A percentile compares a stretch with the other conserved stretches of the same genome.
phyloP scores from a whole-genome alignment of 2,888 invertebrate genomes.

The Cremastinae sp. region DNA sequence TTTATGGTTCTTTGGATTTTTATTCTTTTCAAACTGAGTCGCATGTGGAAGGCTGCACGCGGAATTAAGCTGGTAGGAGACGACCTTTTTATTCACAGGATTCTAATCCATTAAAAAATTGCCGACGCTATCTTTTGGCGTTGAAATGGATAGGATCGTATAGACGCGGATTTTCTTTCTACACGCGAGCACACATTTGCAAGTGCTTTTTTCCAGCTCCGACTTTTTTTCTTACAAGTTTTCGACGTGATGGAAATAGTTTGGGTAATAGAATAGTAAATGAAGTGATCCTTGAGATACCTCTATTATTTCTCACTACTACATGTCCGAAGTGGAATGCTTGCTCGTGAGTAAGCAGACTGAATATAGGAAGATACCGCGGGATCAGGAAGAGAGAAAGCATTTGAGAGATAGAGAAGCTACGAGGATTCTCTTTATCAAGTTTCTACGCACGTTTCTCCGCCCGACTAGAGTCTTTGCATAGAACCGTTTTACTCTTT shows the following conservation, averaged over 20 bases:
- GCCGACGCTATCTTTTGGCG: neutral
- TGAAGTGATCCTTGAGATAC: slow-evolving; percentile 59
- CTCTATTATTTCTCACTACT: slow-evolving; percentile 58
- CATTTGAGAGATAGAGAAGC: slow-evolving; percentile 13
- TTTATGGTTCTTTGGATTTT: too few relatives aligned
- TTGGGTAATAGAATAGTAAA: slow-evolving; percentile 61
- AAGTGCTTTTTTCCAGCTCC: neutral
- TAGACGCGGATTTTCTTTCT: neutral
- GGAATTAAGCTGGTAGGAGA: too few relatives aligned
- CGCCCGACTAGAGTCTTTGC: slow-evolving; percentile 17
- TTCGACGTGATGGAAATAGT: slow-evolving; percentile 54
- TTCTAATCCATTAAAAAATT: too few relatives aligned
- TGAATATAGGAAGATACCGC: slow-evolving; percentile 43
- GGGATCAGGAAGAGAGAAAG: slow-evolving; percentile 17
- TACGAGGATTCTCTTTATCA: slow-evolving; percentile 41
- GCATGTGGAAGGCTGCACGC: too few relatives aligned
- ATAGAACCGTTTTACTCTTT: slow-evolving; percentile 25
- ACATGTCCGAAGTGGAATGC: slow-evolving; percentile 14
- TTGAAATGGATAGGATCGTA: neutral
- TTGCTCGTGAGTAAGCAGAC: slow-evolving; percentile 21
- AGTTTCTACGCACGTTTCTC: slow-evolving; percentile 58
- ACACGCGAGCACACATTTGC: slow-evolving; percentile 3
- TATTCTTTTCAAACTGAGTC: too few relatives aligned
- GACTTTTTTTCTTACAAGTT: slow-evolving; percentile 27
- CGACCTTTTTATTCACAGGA: too few relatives aligned